Evolutionary conservation across 1,140 invertebrate species (phyloP).

Genomic region (Drosophila trapezifrons): DNA sequence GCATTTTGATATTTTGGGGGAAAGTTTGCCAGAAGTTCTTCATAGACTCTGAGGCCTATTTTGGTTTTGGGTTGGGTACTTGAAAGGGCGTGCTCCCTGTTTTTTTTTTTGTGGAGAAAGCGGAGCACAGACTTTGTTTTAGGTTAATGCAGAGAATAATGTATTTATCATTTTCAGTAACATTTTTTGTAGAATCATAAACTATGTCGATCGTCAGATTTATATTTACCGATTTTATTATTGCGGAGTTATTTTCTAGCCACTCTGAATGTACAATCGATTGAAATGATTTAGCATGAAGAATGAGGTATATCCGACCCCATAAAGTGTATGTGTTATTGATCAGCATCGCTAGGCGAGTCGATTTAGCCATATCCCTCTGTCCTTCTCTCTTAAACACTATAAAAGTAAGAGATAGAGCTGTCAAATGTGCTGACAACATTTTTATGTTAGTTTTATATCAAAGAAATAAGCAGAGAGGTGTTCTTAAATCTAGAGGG

Average conservation of each 20-base stretch:
- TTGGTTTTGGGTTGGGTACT: slow-evolving; percentile 22
- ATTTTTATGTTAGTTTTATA: too few relatives aligned
- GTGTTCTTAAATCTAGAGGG: too few relatives aligned
- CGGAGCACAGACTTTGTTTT: background rate
- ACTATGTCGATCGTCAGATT: background rate
- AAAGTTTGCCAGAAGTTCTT: slow-evolving; percentile 23
- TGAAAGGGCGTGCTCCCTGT: slow-evolving; percentile 17
- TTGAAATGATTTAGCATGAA: too few relatives aligned
- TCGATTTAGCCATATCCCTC: too few relatives aligned
- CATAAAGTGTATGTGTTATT: too few relatives aligned
- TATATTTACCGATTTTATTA: too few relatives aligned
- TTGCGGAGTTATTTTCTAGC: too few relatives aligned
- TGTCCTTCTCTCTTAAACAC: too few relatives aligned
- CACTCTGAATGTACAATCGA: too few relatives aligned
- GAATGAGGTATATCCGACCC: too few relatives aligned
- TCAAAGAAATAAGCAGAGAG: too few relatives aligned
- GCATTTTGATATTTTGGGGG: slow-evolving; percentile 28
- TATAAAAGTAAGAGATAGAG: background rate
- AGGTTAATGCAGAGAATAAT: background rate
- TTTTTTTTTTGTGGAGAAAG: slow-evolving; percentile 20
- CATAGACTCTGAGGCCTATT: slow-evolving; percentile 9
- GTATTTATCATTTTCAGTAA: background rate
- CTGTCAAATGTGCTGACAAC: background rate
- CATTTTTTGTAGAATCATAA: background rate
- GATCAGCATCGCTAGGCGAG: too few relatives aligned